A percentile compares a stretch with the other conserved stretches of the same genome.
Conservation (phyloP, 2,113 vertebrate genomes). For the Solea senegalensis region DNA sequence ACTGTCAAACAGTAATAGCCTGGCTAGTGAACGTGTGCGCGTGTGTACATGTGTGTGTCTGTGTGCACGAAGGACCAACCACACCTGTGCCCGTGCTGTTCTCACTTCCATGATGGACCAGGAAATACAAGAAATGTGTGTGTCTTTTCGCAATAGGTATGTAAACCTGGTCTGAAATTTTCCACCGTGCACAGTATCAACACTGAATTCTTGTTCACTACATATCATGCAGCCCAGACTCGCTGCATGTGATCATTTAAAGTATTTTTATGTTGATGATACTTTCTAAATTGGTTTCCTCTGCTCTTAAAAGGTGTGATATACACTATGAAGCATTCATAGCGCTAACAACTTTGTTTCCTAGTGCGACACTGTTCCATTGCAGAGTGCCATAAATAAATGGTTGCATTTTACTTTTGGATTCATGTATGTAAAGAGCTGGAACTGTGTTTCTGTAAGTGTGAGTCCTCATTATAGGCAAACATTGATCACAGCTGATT, state of each 20-base stretch:
- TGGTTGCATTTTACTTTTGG: not conserved
- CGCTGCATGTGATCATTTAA: constrained; percentile 1
- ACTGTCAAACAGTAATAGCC: constrained; percentile 65
- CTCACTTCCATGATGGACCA: not conserved
- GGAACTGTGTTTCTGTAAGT: too few species aligned
- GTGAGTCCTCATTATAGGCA: too few species aligned
- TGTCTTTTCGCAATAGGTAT: not conserved
- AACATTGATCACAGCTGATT: too few species aligned
- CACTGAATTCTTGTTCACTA: not conserved
- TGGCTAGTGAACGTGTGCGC: constrained; percentile 39
- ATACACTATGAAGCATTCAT: not conserved
- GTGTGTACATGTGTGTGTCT: constrained; percentile 1
- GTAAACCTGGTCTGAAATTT: not conserved
- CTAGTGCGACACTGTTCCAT: not conserved
- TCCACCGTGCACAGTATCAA: not conserved
- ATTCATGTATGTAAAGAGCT: not conserved
- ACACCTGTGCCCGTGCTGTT: not conserved
- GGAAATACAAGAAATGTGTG: not conserved
- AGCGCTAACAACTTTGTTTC: constrained; percentile 4
- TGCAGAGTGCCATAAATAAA: constrained; percentile 8
- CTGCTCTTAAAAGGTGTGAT: constrained; percentile 6
- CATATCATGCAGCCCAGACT: not conserved
- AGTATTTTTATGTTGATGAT: not conserved
- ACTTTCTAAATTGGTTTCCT: constrained; percentile 1
- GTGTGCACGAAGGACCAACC: constrained; percentile 12